Conservation (phyloP, 2,797 vertebrate genomes). For the Paedocypris micromegethes region DNA sequence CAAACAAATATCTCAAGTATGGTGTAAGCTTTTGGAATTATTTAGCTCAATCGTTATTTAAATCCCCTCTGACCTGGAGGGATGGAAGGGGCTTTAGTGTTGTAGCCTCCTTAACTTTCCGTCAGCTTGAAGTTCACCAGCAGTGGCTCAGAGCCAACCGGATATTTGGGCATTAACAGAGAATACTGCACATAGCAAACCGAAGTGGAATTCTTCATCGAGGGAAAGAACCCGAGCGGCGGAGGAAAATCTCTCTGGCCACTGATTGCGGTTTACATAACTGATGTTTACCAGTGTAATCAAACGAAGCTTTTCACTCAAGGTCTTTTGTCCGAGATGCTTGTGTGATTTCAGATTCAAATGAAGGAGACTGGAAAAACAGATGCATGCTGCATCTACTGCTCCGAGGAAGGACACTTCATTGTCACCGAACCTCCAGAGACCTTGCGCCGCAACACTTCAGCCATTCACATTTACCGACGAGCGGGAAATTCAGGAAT, state of each 20-base stretch:
- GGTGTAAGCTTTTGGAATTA: background rate
- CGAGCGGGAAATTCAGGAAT: too few species aligned
- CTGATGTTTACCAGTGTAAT: conserved; percentile 17
- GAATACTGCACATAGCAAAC: background rate
- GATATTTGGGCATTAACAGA: conserved; percentile 13
- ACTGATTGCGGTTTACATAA: conserved; percentile 20
- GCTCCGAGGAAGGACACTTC: conserved; percentile 31
- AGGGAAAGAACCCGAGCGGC: background rate
- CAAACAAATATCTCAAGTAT: conserved; percentile 12
- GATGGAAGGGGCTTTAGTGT: background rate
- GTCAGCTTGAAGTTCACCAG: background rate
- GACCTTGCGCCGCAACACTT: background rate
- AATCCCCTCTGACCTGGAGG: conserved; percentile 11
- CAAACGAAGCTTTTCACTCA: conserved; percentile 3
- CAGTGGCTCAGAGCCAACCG: background rate
- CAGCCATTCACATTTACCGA: too few species aligned
- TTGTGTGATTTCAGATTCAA: conserved; percentile 10
- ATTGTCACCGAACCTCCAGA: conserved; percentile 12
- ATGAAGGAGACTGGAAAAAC: conserved; percentile 31
- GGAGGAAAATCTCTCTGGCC: background rate
- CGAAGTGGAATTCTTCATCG: conserved; percentile 4
- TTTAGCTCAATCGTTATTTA: conserved; percentile 16
- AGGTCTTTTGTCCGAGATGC: background rate
- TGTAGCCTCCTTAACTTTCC: conserved; percentile 8
- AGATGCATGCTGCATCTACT: conserved; percentile 11